Evolutionary conservation across 2,113 vertebrate species (phyloP).

Genomic region (Varanus salvator): DNA sequence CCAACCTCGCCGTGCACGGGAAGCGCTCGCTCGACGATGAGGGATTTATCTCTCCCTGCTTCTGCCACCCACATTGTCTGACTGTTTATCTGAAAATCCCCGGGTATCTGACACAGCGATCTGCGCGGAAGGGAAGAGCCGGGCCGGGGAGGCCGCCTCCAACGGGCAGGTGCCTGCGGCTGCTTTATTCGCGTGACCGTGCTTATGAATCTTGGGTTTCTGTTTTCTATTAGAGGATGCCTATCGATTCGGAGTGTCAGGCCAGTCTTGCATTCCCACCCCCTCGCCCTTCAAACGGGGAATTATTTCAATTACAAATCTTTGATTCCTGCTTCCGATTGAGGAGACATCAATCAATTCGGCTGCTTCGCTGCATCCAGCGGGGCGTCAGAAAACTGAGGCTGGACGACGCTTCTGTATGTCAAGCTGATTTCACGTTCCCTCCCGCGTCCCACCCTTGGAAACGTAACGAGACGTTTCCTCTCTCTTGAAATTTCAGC

Average conservation of each 20-base stretch:
- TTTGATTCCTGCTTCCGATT: neutral
- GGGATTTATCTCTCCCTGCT: neutral
- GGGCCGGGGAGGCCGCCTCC: neutral
- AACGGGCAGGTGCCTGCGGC: neutral
- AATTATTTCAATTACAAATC: too few relatives aligned
- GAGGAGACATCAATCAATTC: neutral
- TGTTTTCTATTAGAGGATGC: too few relatives aligned
- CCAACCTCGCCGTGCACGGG: neutral
- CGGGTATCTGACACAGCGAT: neutral
- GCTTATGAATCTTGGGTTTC: too few relatives aligned
- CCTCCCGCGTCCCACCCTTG: neutral
- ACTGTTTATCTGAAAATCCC: conserved; percentile 8
- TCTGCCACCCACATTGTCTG: neutral
- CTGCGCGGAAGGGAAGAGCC: neutral
- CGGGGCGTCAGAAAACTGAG: neutral
- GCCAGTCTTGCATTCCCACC: too few relatives aligned
- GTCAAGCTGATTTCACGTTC: neutral
- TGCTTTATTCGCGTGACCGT: too few relatives aligned
- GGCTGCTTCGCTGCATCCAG: neutral
- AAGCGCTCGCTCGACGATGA: neutral
- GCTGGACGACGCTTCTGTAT: too few relatives aligned
- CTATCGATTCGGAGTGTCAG: too few relatives aligned
- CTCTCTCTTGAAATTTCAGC: neutral
- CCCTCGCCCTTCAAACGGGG: too few relatives aligned
- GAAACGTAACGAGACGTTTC: neutral